These are phyloP conservation scores for Brachionus rubens DNA, from an alignment of 1,140 invertebrate genomes.

Conservation along the genomic window DNA sequence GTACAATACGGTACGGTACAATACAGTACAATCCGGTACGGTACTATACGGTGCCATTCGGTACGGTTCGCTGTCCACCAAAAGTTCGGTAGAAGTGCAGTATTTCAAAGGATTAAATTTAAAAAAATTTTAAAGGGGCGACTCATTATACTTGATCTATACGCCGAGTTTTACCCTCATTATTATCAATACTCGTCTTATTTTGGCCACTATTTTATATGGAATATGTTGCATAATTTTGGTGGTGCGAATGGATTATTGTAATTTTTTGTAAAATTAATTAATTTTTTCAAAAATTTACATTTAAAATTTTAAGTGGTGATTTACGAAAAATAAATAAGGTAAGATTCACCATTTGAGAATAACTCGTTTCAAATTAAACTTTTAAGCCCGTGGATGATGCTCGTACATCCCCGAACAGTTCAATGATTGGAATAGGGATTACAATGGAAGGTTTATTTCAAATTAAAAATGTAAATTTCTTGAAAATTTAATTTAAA, in stretches of 20 bases:
- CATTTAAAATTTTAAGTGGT: conserved; percentile 65
- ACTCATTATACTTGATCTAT: conserved; percentile 79
- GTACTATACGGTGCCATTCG: no score
- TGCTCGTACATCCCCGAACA: conserved; percentile 66
- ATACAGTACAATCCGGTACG: no score
- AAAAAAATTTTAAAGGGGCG: conserved; percentile 63
- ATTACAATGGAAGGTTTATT: conserved; percentile 70
- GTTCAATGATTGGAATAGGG: conserved; percentile 81
- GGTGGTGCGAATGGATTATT: conserved; percentile 71
- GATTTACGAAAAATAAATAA: background rate
- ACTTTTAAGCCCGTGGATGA: conserved; percentile 66
- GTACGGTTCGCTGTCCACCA: no score
- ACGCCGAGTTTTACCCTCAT: conserved; percentile 77
- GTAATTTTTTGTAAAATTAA: background rate
- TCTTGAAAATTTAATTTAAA: no score
- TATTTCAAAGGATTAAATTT: no score
- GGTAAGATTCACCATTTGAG: background rate
- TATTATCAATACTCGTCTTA: conserved; percentile 74
- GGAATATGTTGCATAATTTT: conserved; percentile 94
- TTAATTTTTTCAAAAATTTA: background rate
- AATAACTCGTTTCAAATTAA: background rate
- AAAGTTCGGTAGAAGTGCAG: no score
- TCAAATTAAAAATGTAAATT: no score
- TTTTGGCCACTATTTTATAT: conserved; percentile 87
- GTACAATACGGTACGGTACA: no score